phyloP scores from a whole-genome alignment of 2,113 vertebrate genomes.

The Psittacula cyanocephala region DNA sequence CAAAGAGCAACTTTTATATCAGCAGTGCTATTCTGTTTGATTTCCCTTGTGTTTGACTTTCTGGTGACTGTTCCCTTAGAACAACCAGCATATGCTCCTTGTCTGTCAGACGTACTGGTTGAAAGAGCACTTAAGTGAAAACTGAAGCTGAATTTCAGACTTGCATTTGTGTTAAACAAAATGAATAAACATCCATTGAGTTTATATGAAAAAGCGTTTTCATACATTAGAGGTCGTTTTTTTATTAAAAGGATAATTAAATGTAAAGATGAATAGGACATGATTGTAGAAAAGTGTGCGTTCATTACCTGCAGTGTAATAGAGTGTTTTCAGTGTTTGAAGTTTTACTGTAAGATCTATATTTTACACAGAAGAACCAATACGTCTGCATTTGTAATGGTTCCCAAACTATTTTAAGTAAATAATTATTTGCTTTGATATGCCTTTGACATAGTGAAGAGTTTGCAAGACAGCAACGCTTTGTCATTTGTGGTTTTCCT shows the following conservation, averaged over 20 bases:
- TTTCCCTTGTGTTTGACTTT: neutral
- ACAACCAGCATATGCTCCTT: neutral
- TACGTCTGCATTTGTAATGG: neutral
- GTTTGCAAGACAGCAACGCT: neutral
- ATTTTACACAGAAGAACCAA: neutral
- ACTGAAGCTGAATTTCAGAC: neutral
- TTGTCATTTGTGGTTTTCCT: neutral
- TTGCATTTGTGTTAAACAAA: neutral
- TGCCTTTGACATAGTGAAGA: neutral
- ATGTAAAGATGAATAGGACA: neutral
- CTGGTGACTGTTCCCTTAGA: neutral
- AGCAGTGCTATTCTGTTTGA: neutral
- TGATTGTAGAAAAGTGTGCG: neutral
- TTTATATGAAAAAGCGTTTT: neutral
- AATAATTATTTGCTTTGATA: neutral
- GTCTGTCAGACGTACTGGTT: neutral
- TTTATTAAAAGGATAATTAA: neutral
- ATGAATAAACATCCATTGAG: neutral
- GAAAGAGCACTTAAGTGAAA: neutral
- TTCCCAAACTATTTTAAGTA: neutral
- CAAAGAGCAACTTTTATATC: slow-evolving; percentile 15
- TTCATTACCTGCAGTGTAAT: neutral
- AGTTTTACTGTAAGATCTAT: neutral
- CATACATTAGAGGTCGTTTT: neutral
- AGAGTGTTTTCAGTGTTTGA: neutral